phyloP scores from a whole-genome alignment of 1,140 invertebrate genomes.

The Hyles euphorbiae region DNA sequence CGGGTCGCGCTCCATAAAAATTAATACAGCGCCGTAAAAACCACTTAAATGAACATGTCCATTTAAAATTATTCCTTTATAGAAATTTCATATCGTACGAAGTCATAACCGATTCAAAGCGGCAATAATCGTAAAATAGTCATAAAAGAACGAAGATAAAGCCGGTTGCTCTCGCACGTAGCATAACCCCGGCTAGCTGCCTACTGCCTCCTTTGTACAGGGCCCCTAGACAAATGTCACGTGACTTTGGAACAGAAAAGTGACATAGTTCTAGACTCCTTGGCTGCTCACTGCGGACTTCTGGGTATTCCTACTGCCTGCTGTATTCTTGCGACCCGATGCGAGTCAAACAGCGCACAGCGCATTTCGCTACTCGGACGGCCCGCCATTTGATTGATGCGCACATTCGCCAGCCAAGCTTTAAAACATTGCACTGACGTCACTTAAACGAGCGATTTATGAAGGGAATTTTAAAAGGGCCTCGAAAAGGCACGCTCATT shows the following conservation, averaged over 20 bases:
- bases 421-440: neutral
- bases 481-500: conserved; percentile 10
- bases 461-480: conserved; percentile 15
- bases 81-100: conserved; percentile 69
- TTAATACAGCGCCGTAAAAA: conserved; percentile 49
- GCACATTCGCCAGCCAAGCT: no score
- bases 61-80: conserved; percentile 65
- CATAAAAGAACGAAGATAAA: conserved; percentile 66
- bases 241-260: no score
- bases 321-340: no score
- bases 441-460: conserved; percentile 4
- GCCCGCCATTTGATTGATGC: no score
- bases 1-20: conserved; percentile 40
- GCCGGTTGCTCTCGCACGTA: conserved; percentile 46
- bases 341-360: no score
- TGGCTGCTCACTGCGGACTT: no score
- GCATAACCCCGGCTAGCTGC: conserved; percentile 41
- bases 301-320: no score
- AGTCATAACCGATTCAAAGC: conserved; percentile 67
- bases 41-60: conserved; percentile 63
- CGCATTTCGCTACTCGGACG: no score
- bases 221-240: conserved; percentile 5
- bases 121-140: conserved; percentile 71
- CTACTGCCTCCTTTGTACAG: conserved; percentile 30
- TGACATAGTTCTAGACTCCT: no score